Base-by-base conservation (phyloP, 2,113 vertebrate genomes). In the Odontesthes bonariensis region DNA sequence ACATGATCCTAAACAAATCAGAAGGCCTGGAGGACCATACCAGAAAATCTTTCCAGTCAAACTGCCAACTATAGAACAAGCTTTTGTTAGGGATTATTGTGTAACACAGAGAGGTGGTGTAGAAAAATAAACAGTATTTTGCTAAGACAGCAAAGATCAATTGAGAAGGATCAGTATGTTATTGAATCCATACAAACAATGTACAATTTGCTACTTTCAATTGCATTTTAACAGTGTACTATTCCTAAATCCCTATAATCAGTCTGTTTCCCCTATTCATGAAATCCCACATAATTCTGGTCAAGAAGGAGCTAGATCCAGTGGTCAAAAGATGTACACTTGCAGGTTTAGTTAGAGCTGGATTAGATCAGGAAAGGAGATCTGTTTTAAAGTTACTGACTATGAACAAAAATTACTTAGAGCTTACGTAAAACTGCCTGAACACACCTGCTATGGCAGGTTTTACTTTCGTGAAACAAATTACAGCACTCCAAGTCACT, bases 151-250 rank as follows among this genome's bases (percentile, higher is more conserved):
- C 23, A 56, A 64, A 8, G 60, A 17, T 64, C 46, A 35, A 35
- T 65, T 35, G 8, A 57, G 51, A 56, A 46, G 1, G 31, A 58
- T 60, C 27, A 17, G 16, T 51, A 33, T 7, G 14, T 60, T 1
- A 51, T 77, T 69, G 63, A 73, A 69, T 71, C 57, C 49, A 51
- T 33, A 69, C 31, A 38, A 76, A 51, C 40, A 42, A 56, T 77
- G 53, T 52, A 62, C 23, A 17, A 22, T 6, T 13, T 51, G 51
- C 44, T 68, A 33, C 58, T 42, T 60, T 75, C 57, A 40, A 19
- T 0, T 1, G 44, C 13, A 10, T 54, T 52, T 59, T 22, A 73
- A 55, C 77, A 74, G 60, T 79, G 79, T 75, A 9, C 16, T 77
- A 44, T 40, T 27, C 38, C 14, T 35, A 10, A 44, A 46, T 19